Evolutionary conservation across 2,888 invertebrate species (phyloP).

Genomic region (Rhabditoides inermis): DNA sequence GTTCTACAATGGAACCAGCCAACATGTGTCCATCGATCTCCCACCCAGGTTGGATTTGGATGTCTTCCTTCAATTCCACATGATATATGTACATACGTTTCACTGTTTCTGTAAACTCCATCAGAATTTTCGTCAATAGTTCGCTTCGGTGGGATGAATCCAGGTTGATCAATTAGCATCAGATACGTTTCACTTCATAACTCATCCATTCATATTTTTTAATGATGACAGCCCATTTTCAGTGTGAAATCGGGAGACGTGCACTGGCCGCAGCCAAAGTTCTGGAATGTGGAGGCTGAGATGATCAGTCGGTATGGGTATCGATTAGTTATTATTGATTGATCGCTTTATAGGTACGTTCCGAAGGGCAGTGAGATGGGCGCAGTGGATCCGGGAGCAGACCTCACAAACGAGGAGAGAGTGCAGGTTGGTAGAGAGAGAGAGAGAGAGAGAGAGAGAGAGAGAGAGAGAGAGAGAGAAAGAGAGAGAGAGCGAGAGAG

Average conservation of each 20-base stretch:
- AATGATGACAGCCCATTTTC: too few relatives aligned
- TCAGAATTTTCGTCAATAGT: too few relatives aligned
- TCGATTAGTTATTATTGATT: too few relatives aligned
- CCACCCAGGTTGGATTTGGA: slow-evolving; percentile 50
- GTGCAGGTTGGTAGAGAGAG: slow-evolving; percentile 31
- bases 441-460: not conserved
- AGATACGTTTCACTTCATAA: too few relatives aligned
- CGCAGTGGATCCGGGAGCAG: slow-evolving; percentile 29
- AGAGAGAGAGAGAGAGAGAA: not conserved
- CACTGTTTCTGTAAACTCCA: too few relatives aligned
- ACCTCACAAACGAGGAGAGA: slow-evolving; percentile 41
- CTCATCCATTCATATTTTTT: too few relatives aligned
- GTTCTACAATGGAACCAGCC: slow-evolving; percentile 26
- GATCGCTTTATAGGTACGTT: too few relatives aligned
- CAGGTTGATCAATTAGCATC: too few relatives aligned
- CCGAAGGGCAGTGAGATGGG: slow-evolving; percentile 20
- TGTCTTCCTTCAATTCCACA: too few relatives aligned
- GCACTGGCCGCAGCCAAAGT: slow-evolving; percentile 45
- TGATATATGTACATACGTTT: too few relatives aligned
- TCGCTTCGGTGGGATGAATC: too few relatives aligned
- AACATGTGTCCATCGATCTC: slow-evolving; percentile 37
- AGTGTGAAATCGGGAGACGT: slow-evolving; percentile 41
- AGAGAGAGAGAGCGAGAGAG: not conserved
- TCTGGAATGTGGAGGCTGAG: slow-evolving; percentile 49
- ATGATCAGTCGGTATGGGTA: too few relatives aligned